A percentile compares a stretch with the other conserved stretches of the same genome.
These are phyloP conservation scores for Thecocarcelia acutangulata DNA, from an alignment of 2,888 invertebrate species.

Conservation along the genomic window DNA sequence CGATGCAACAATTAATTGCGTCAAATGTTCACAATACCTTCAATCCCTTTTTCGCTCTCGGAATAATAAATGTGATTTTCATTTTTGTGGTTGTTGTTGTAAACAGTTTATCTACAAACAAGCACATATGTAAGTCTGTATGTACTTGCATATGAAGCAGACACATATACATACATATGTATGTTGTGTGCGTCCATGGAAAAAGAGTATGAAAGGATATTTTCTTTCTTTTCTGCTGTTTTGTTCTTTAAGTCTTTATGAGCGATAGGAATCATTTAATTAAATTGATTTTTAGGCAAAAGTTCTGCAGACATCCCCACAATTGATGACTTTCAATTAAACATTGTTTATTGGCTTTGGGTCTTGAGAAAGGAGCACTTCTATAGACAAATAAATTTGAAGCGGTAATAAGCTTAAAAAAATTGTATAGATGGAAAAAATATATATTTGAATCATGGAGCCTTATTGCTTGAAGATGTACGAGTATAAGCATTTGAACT, in stretches of 20 bases:
- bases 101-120: too few relatives aligned
- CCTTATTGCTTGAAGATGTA: too few relatives aligned
- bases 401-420: too few relatives aligned
- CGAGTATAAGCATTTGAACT: too few relatives aligned
- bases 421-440: too few relatives aligned
- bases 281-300: conserved; percentile 66
- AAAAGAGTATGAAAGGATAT: background rate
- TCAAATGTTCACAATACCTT: conserved; percentile 67
- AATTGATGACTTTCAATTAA: conserved; percentile 45
- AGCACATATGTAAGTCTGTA: background rate
- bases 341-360: conserved; percentile 16
- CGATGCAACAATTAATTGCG: conserved; percentile 70
- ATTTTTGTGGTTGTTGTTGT: too few relatives aligned
- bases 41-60: conserved; percentile 16
- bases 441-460: too few relatives aligned
- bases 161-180: background rate
- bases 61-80: conserved; percentile 50
- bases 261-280: conserved; percentile 70
- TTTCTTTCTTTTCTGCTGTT: conserved; percentile 1
- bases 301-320: conserved; percentile 30
- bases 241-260: conserved; percentile 52
- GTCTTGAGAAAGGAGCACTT: too few relatives aligned
- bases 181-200: background rate
- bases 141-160: background rate
- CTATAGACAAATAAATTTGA: too few relatives aligned